Evolutionary conservation across 2,797 vertebrate genomes (phyloP).

Genomic region (Esox lucius): DNA sequence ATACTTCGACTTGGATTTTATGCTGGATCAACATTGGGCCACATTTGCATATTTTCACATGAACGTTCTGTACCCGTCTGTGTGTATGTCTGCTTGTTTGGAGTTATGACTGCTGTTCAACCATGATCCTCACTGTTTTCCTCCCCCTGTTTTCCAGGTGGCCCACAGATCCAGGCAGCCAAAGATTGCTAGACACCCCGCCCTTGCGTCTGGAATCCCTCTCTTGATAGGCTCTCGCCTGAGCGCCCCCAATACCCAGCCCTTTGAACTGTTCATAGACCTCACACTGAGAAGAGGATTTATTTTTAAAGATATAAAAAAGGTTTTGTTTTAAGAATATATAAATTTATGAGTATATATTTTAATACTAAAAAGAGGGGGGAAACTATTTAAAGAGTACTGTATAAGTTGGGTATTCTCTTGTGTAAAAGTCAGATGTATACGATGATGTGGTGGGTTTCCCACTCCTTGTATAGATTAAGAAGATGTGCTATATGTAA

Average conservation of each 20-base stretch:
- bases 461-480: constrained; percentile 72
- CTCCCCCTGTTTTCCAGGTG: constrained; percentile 65
- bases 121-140: constrained; percentile 15
- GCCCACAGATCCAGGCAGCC: constrained; percentile 73
- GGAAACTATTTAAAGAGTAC: constrained; percentile 85
- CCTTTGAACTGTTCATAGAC: constrained; percentile 71
- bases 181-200: constrained; percentile 76
- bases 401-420: constrained; percentile 83
- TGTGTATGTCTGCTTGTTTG: neutral
- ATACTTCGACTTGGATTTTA: neutral
- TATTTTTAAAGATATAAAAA: constrained; percentile 68
- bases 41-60: neutral
- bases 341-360: constrained; percentile 84
- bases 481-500: constrained; percentile 76
- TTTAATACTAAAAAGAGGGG: constrained; percentile 81
- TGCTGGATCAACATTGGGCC: neutral
- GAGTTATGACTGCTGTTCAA: constrained; percentile 1
- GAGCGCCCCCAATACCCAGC: constrained; percentile 36
- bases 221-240: constrained; percentile 44
- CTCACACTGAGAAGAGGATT: constrained; percentile 72
- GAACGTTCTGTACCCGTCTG: neutral
- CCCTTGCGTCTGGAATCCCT: constrained; percentile 30
- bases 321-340: constrained; percentile 71
- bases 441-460: constrained; percentile 69
- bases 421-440: constrained; percentile 79